Percentiles rank a stretch among this genome's conserved stretches.
These are phyloP conservation scores for Zoanthus sociatus DNA, from an alignment of 92 coral and sea anemone species.

Conservation along the genomic window DNA sequence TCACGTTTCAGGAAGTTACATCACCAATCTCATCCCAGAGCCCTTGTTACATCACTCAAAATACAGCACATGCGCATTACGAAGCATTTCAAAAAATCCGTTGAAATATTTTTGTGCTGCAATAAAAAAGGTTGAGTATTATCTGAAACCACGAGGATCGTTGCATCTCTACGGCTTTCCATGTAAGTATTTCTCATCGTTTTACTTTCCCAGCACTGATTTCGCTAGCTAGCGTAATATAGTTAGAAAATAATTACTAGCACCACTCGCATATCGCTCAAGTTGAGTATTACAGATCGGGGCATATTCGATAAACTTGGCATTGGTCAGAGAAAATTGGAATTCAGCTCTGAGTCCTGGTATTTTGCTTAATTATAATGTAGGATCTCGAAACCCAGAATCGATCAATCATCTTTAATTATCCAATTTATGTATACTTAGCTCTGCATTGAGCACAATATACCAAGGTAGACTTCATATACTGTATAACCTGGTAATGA, in stretches of 20 bases:
- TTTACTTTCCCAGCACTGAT: slow-evolving; percentile 8
- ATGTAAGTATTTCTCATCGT: neutral
- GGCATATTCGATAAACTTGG: too few relatives aligned
- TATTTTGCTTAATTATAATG: too few relatives aligned
- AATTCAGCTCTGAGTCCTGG: too few relatives aligned
- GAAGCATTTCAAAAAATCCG: neutral
- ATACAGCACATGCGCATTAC: slow-evolving; percentile 1
- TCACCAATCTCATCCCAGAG: slow-evolving; percentile 5
- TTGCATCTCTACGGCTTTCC: neutral
- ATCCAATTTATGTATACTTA: too few relatives aligned
- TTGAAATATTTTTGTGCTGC: neutral
- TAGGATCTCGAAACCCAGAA: too few relatives aligned
- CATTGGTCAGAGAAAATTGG: too few relatives aligned
- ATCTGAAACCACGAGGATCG: slow-evolving; percentile 6
- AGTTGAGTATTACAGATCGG: neutral
- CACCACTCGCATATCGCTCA: slow-evolving; percentile 9
- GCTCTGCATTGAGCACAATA: too few relatives aligned
- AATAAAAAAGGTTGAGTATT: neutral
- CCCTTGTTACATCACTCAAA: neutral
- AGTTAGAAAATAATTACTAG: slow-evolving; percentile 8
- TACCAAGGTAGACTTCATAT: too few relatives aligned
- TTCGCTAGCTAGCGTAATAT: neutral
- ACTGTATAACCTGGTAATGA: too few relatives aligned
- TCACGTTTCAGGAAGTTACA: slow-evolving; percentile 7
- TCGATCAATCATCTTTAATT: too few relatives aligned